A percentile compares a stretch with the other conserved stretches of the same genome.
Evolutionary conservation across 2,113 vertebrate genomes (phyloP).

Genomic region (Odontophorus gujanensis): DNA sequence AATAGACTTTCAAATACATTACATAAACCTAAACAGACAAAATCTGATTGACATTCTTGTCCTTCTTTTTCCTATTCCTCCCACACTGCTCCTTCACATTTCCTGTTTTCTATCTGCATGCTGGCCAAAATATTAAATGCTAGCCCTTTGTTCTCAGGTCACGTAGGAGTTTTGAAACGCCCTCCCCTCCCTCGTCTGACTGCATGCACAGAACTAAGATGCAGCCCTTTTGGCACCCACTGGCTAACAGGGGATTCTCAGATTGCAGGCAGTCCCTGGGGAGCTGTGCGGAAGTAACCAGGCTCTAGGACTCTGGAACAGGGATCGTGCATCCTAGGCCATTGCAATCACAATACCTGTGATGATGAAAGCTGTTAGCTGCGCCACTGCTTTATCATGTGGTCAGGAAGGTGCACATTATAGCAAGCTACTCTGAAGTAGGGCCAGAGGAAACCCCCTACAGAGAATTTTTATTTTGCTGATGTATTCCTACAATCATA

Average conservation of each 20-base stretch:
- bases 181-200: background rate
- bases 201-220: background rate
- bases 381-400: background rate
- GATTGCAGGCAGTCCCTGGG: background rate
- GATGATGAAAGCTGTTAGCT: background rate
- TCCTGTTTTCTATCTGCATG: background rate
- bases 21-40: background rate
- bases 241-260: background rate
- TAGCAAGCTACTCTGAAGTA: background rate
- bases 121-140: background rate
- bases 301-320: background rate
- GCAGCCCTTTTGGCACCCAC: background rate
- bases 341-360: rapidly evolving
- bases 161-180: rapidly evolving
- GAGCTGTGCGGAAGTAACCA: background rate
- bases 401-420: background rate
- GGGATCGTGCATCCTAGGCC: background rate
- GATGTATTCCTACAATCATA: background rate
- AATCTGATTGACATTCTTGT: background rate
- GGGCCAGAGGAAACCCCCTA: background rate
- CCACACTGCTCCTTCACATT: background rate
- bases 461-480: background rate
- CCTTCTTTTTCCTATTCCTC: background rate
- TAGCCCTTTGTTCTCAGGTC: background rate
- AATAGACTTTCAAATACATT: background rate